Percentiles rank a stretch among this genome's conserved stretches.
phyloP scores from a whole-genome alignment of 1,140 invertebrate genomes.

The Agrilus planipennis region DNA sequence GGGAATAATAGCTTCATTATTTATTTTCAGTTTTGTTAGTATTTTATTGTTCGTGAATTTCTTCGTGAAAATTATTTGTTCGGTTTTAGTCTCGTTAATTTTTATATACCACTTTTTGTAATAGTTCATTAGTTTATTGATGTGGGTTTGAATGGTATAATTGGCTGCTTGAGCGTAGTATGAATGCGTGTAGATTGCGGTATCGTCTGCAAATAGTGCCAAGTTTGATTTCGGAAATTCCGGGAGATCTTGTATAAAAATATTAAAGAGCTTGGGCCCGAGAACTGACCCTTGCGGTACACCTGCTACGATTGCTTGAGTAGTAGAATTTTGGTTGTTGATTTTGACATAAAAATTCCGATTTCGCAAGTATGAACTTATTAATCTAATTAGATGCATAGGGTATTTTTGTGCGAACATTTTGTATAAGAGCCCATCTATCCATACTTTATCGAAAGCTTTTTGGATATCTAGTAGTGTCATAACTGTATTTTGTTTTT shows the following conservation, averaged over 20 bases:
- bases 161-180: conserved; percentile 19
- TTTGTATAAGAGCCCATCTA: not conserved
- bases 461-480: not conserved
- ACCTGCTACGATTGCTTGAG: not conserved
- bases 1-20: not conserved
- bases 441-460: not conserved
- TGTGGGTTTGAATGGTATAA: conserved; percentile 24
- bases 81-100: conserved; percentile 24
- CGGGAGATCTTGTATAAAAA: conserved; percentile 3
- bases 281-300: conserved; percentile 9
- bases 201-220: conserved; percentile 11
- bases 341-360: not conserved
- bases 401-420: not conserved
- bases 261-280: not conserved
- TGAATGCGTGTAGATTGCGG: conserved; percentile 19
- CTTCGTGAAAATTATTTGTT: conserved; percentile 14
- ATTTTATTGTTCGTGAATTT: conserved; percentile 10
- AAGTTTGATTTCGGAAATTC: conserved; percentile 5
- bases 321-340: not conserved
- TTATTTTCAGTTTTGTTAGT: not conserved
- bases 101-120: conserved; percentile 24
- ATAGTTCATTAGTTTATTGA: conserved; percentile 20
- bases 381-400: not conserved
- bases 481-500: conserved; percentile 12
- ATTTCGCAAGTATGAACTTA: not conserved